phyloP scores from a whole-genome alignment of 2,797 vertebrate species.

The Iguana delicatissima region DNA sequence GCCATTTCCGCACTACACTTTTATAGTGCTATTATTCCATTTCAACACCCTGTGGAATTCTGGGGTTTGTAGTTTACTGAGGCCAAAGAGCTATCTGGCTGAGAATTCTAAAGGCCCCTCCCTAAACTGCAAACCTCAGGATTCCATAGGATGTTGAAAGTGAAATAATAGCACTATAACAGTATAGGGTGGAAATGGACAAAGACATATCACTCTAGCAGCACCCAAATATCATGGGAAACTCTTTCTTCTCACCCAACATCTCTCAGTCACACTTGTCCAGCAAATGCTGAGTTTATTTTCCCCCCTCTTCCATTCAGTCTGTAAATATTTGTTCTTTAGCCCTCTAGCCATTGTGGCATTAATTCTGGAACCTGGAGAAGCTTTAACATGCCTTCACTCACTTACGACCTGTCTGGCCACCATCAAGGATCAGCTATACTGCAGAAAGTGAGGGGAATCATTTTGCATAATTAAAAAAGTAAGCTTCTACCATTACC shows the following conservation, averaged over 20 bases:
- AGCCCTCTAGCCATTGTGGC: not conserved
- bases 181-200: too few relatives aligned
- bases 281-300: not conserved
- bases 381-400: not conserved
- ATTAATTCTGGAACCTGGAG: not conserved
- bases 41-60: too few relatives aligned
- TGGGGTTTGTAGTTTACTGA: too few relatives aligned
- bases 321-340: not conserved
- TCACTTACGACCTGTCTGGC: not conserved
- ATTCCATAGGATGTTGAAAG: too few relatives aligned
- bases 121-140: too few relatives aligned
- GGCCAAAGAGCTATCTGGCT: too few relatives aligned
- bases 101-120: too few relatives aligned
- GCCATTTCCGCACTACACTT: too few relatives aligned
- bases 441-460: not conserved
- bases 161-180: too few relatives aligned
- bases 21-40: too few relatives aligned
- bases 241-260: not conserved
- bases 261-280: not conserved
- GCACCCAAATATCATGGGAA: not conserved
- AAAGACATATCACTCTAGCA: not conserved
- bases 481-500: not conserved
- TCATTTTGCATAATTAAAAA: not conserved
- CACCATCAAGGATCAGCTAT: not conserved
- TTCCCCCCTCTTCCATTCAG: not conserved